Conservation (phyloP, 2,888 invertebrate genomes). For the Heliconius ethilla region DNA sequence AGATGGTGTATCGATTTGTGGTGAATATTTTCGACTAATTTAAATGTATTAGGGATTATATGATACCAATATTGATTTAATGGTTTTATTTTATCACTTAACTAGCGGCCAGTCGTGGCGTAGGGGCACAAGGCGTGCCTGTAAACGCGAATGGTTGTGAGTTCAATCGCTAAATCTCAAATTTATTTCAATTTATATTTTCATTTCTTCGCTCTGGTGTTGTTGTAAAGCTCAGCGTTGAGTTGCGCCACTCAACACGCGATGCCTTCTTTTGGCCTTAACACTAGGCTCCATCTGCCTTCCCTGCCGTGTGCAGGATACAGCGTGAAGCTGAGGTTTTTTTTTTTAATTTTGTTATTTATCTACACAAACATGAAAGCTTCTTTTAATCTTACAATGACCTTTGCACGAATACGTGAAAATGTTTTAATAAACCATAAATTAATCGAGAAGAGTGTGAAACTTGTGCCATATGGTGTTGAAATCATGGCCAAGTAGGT, state of each 20-base stretch:
- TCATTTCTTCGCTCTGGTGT: no score
- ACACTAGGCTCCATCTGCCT: no score
- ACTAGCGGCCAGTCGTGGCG: background rate
- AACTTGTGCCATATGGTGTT: conserved; percentile 4
- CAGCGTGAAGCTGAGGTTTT: no score
- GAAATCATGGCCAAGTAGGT: conserved; percentile 20
- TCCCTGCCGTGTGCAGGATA: no score
- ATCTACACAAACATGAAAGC: conserved; percentile 3
- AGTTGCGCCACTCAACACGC: no score
- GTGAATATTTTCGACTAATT: conserved; percentile 13
- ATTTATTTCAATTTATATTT: no score
- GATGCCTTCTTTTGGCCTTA: no score
- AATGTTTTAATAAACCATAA: conserved; percentile 13
- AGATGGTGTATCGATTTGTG: conserved; percentile 20
- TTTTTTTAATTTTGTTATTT: background rate
- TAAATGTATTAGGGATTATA: conserved; percentile 16
- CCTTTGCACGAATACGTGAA: conserved; percentile 15
- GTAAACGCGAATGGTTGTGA: no score
- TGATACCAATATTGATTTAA: conserved; percentile 1
- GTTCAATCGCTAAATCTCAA: no score
- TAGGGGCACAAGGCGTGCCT: no score
- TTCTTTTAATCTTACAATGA: conserved; percentile 10
- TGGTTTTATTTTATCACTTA: conserved; percentile 1
- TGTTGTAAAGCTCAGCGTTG: no score
- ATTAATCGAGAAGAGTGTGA: conserved; percentile 17